Conservation (phyloP, 1,140 invertebrate species). For the Amphibalanus amphitrite region DNA sequence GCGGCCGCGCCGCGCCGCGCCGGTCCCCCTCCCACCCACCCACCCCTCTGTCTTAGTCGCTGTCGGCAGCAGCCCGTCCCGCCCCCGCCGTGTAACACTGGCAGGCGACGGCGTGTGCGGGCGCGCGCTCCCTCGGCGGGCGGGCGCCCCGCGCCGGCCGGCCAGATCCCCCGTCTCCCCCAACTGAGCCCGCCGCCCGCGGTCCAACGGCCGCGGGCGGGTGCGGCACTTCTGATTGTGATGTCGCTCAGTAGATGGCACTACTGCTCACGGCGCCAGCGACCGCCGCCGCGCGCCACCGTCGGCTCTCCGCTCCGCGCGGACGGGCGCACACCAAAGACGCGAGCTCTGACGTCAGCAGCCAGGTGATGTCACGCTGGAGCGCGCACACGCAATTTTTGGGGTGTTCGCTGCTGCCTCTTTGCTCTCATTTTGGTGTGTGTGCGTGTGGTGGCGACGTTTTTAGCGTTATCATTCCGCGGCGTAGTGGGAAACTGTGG, state of each 20-base stretch:
- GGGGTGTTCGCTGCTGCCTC: slow-evolving; percentile 1
- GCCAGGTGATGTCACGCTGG: neutral
- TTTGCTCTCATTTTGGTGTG: neutral
- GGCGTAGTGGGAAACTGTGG: neutral
- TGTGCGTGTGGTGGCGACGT: neutral
- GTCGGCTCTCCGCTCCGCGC: neutral
- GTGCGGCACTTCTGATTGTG: neutral
- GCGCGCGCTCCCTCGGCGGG: no score
- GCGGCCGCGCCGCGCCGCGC: no score
- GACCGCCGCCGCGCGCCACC: no score
- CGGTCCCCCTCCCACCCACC: no score
- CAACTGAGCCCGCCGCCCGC: no score
- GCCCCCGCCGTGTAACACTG: no score
- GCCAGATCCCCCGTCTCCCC: no score
- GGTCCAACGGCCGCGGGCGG: no score
- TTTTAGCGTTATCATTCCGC: neutral
- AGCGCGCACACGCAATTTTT: neutral
- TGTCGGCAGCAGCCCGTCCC: neutral
- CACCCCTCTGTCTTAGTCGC: neutral
- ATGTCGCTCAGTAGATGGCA: neutral
- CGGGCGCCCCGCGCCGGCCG: no score
- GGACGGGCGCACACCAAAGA: neutral
- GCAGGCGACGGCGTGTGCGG: no score
- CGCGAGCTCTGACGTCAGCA: neutral
- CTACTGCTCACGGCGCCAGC: neutral